Evolutionary conservation across 2,888 invertebrate genomes (phyloP), one percentile per base, ranked within the genome.

Genomic region (Ectemnius lituratus): DNA sequence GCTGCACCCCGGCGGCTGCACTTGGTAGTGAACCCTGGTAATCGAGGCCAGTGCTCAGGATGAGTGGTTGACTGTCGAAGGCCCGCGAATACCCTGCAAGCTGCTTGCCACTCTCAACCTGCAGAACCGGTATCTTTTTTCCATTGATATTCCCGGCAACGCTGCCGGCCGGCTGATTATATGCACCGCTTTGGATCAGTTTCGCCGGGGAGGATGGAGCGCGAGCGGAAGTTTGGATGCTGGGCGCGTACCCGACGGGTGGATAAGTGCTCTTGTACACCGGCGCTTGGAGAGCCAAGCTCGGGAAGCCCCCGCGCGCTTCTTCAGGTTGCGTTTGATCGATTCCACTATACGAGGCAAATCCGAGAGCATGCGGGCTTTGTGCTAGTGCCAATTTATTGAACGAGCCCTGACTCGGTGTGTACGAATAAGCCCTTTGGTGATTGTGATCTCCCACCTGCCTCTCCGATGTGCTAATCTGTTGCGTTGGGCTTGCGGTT

Each of bases 11-110:
- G 52, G 62, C 77, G 52, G 62, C 77, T 20, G 56, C 18, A 62
- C 83, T 77, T 1, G 60, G 60, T 16, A 59, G 23, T 49, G 56
- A 57, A 0, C 47, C 6, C 2, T 83, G 85, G 49, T 82, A 83
- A 46, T 79, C 79, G 0, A 68, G 58, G 14, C 72, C 81, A 0
- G 79, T 27, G 1, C 69, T 82, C 16, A 87, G 64, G 1, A 87
- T 47, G 3, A 85, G 37, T 2, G 86, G 88, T 45, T 88, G 84
- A n/a, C 71, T 77, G 20, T 86, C 84, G 28, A 83, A 70, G 0
- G 68, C 66, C 46, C 80, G 79, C 45, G 84, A 64, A 23, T 83
- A 82, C n/a, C 67, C 69, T 3, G 84, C 70, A 14, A 81, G 61
- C 45, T 83, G 73, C 5, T 74, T 64, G 56, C 70, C 70, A 23